A percentile compares a stretch with the other conserved stretches of the same genome.
Evolutionary conservation across 2,113 vertebrate genomes (phyloP).

Genomic region (Alligator mississippiensis): DNA sequence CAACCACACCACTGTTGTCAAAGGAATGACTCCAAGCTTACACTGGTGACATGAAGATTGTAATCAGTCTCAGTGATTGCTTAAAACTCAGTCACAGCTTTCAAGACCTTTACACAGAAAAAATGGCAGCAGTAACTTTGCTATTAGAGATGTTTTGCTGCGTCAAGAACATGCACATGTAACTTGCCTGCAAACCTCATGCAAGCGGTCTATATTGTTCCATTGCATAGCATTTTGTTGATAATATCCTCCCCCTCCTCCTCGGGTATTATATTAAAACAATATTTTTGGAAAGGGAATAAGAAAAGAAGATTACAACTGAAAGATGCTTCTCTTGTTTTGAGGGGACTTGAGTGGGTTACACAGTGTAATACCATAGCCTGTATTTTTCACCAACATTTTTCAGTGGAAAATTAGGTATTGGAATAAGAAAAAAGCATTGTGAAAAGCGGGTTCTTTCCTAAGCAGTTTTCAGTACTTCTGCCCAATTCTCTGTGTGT

Average conservation of each 20-base stretch:
- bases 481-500: no score
- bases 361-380: not conserved
- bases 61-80: not conserved
- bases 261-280: not conserved
- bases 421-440: not conserved
- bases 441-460: not conserved
- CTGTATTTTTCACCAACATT: conserved; percentile 26
- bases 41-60: not conserved
- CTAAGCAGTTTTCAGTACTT: not conserved
- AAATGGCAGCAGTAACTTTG: not conserved
- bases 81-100: not conserved
- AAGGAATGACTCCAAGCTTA: not conserved
- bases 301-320: not conserved
- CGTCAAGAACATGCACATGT: not conserved
- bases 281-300: not conserved
- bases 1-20: not conserved
- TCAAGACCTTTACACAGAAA: not conserved
- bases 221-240: conserved; percentile 1
- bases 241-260: not conserved
- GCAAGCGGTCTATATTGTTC: not conserved
- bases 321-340: not conserved
- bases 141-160: fast-evolving
- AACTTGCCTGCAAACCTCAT: not conserved
- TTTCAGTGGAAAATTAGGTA: not conserved
- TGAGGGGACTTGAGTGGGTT: not conserved